Conservation (phyloP, 2,797 vertebrate species). For the Catostomus latipinnis region DNA sequence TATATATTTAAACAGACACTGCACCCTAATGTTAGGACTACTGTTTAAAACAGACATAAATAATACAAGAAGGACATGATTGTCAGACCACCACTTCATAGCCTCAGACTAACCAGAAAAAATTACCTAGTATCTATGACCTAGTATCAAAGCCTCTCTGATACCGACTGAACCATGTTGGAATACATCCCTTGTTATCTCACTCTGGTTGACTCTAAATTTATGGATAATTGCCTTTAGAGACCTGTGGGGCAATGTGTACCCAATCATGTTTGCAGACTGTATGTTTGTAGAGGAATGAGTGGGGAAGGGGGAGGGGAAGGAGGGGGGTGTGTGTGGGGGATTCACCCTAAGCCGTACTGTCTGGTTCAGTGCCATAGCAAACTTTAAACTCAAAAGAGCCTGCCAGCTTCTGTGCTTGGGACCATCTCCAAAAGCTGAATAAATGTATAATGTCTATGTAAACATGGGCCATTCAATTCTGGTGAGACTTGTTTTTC, state of each 20-base stretch:
- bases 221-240: conserved; percentile 43
- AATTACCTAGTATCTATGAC: too few relatives aligned
- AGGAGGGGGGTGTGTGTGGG: conserved; percentile 12
- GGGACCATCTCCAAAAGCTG: conserved; percentile 44
- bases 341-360: conserved; percentile 54
- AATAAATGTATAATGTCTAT: conserved; percentile 52
- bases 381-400: conserved; percentile 60
- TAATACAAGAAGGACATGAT: too few relatives aligned
- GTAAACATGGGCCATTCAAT: conserved; percentile 52
- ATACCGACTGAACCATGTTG: conserved; percentile 18
- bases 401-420: conserved; percentile 55
- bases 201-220: conserved; percentile 15
- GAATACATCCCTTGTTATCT: conserved; percentile 25
- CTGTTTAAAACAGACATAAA: too few relatives aligned
- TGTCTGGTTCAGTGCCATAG: conserved; percentile 57
- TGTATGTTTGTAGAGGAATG: conserved; percentile 30
- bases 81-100: too few relatives aligned
- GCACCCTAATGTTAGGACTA: too few relatives aligned
- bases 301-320: conserved; percentile 10
- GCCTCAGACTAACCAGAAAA: too few relatives aligned
- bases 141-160: background rate
- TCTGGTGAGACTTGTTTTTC: conserved; percentile 45
- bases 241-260: conserved; percentile 44
- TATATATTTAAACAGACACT: too few relatives aligned
- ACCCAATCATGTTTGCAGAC: conserved; percentile 56